These are phyloP conservation scores for Periophthalmus modestus DNA, from an alignment of 2,113 vertebrate genomes.

Conservation along the genomic window DNA sequence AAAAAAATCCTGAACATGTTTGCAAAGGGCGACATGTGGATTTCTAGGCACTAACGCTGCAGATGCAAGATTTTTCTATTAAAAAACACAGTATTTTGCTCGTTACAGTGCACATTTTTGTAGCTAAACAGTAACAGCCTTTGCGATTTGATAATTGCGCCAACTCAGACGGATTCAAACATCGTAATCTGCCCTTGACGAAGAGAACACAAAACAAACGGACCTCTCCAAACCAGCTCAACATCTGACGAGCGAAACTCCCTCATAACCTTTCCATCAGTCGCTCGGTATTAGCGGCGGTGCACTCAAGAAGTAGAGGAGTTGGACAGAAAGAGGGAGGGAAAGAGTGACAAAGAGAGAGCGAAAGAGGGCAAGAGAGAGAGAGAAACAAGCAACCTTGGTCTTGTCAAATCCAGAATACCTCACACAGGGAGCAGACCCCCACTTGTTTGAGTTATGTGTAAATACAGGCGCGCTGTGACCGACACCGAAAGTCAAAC, in stretches of 20 bases:
- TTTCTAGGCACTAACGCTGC: no score
- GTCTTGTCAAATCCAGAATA: slow-evolving; percentile 59
- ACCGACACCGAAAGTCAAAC: slow-evolving; percentile 74
- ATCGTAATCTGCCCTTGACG: no score
- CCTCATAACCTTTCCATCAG: slow-evolving; percentile 43
- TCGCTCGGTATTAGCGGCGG: slow-evolving; percentile 41
- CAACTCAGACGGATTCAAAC: no score
- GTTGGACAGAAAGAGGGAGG: background rate
- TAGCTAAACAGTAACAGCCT: no score
- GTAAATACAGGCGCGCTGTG: slow-evolving; percentile 70
- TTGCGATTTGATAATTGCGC: no score
- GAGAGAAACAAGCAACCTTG: slow-evolving; percentile 43
- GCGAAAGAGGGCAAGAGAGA: slow-evolving; percentile 3
- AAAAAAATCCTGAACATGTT: no score
- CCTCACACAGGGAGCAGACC: slow-evolving; percentile 63
- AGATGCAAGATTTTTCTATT: no score
- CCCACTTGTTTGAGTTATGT: slow-evolving; percentile 65
- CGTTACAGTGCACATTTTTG: no score
- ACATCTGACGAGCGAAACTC: slow-evolving; percentile 41
- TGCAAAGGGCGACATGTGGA: no score
- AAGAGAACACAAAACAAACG: slow-evolving; percentile 39
- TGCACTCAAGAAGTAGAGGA: slow-evolving; percentile 13
- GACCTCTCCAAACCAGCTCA: slow-evolving; percentile 38
- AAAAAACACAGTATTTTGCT: no score
- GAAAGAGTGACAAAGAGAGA: background rate